Percentiles rank a stretch among this genome's conserved stretches.
Conservation (phyloP, 2,797 vertebrate genomes). For the Spondyliosoma cantharus region DNA sequence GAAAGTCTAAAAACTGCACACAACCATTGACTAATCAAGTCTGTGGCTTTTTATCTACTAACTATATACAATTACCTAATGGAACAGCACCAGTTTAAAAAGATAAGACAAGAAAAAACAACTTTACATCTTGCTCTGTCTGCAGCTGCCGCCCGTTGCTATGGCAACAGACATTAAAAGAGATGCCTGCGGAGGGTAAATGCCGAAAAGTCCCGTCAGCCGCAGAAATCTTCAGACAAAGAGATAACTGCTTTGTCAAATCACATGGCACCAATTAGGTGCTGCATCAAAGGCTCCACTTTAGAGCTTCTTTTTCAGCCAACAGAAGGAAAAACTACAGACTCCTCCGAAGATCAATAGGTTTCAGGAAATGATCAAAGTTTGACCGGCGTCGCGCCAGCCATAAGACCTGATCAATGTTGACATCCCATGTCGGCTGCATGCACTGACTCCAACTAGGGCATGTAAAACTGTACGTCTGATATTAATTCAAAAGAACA, state of each 20-base stretch:
- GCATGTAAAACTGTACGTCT: conserved; percentile 34
- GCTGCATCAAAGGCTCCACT: conserved; percentile 58
- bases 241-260: conserved; percentile 68
- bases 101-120: conserved; percentile 54
- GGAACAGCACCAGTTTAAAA: conserved; percentile 75
- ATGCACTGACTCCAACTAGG: conserved; percentile 60
- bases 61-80: conserved; percentile 52
- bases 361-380: conserved; percentile 81
- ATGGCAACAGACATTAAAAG: conserved; percentile 84
- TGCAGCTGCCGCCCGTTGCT: conserved; percentile 76
- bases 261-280: conserved; percentile 59
- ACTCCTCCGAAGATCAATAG: conserved; percentile 73
- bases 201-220: conserved; percentile 76
- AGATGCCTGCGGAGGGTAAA: conserved; percentile 76
- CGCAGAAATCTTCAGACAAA: conserved; percentile 75
- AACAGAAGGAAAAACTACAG: conserved; percentile 60
- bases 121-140: conserved; percentile 76
- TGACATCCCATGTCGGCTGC: conserved; percentile 70
- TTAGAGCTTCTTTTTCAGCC: conserved; percentile 44
- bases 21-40: conserved; percentile 16
- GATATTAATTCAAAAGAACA: conserved; percentile 39
- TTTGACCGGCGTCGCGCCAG: conserved; percentile 71
- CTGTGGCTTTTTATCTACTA: conserved; percentile 25
- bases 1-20: conserved; percentile 40
- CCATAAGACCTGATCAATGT: conserved; percentile 77